Percentiles rank a stretch among this genome's conserved stretches.
phyloP scores from a whole-genome alignment of 2,888 invertebrate species.

The Aplocera efformata region DNA sequence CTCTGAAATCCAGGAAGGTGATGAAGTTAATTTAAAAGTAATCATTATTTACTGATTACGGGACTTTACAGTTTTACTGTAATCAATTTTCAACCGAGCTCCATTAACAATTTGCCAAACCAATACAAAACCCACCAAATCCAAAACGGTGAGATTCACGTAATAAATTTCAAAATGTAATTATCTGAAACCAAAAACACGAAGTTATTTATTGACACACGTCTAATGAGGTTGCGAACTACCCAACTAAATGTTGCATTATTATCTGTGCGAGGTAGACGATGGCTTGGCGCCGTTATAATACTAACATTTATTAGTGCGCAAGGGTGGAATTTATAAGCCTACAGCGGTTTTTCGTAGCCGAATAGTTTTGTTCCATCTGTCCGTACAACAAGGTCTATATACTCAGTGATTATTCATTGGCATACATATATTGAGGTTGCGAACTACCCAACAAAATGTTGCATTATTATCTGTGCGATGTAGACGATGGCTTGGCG shows the following conservation, averaged over 20 bases:
- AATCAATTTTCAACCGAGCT: too few relatives aligned
- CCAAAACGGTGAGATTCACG: too few relatives aligned
- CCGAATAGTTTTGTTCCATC: too few relatives aligned
- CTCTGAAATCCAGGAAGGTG: too few relatives aligned
- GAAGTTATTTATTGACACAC: slow-evolving; percentile 3
- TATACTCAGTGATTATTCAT: too few relatives aligned
- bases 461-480: slow-evolving; percentile 8
- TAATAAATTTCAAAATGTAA: too few relatives aligned
- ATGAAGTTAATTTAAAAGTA: too few relatives aligned
- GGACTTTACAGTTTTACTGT: too few relatives aligned
- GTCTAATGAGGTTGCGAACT: slow-evolving; percentile 11
- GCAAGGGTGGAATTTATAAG: slow-evolving; percentile 4
- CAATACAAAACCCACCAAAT: too few relatives aligned
- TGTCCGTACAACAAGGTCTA: too few relatives aligned
- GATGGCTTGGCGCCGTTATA: slow-evolving; percentile 14
- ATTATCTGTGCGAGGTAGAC: slow-evolving; percentile 9
- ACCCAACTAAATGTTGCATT: slow-evolving; percentile 14
- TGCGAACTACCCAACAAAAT: slow-evolving; percentile 12
- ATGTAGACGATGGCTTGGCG: slow-evolving; percentile 11
- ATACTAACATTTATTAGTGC: slow-evolving; percentile 19
- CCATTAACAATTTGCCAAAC: too few relatives aligned
- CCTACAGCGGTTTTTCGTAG: not conserved
- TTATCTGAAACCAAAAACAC: slow-evolving; percentile 1
- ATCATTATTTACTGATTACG: too few relatives aligned
- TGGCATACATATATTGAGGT: slow-evolving; percentile 9